Conservation (phyloP, 2,888 invertebrate species). For the Mesochorus sp. region DNA sequence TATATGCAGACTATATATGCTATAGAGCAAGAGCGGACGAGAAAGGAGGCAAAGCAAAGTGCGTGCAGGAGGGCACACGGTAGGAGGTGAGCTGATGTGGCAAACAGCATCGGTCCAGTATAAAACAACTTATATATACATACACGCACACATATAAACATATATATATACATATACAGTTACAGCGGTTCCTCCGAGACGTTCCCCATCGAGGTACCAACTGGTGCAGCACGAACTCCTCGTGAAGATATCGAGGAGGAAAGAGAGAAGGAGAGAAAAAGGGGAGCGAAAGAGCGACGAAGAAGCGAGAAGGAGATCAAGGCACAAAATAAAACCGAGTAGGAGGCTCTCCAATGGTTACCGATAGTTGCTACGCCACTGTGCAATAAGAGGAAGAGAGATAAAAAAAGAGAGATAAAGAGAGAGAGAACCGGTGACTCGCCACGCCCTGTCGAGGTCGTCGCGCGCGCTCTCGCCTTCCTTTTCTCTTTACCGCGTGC, state of each 20-base stretch:
- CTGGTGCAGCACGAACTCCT: constrained; percentile 34
- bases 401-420: constrained; percentile 68
- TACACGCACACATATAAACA: too few relatives aligned
- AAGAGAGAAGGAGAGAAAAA: neutral
- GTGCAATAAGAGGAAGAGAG: constrained; percentile 65
- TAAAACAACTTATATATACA: constrained; percentile 1
- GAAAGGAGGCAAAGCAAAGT: constrained; percentile 29
- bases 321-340: constrained; percentile 37
- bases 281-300: neutral
- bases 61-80: constrained; percentile 48
- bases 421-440: constrained; percentile 78
- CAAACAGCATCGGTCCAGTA: constrained; percentile 4
- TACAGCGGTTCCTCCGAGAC: constrained; percentile 35
- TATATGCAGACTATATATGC: neutral
- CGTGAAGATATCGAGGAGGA: neutral
- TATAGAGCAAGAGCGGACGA: neutral
- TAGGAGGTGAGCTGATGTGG: constrained; percentile 43
- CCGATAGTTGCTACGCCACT: constrained; percentile 61
- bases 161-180: too few relatives aligned
- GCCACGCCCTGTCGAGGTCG: constrained; percentile 81
- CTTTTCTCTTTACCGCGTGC: constrained; percentile 26
- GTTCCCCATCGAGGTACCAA: constrained; percentile 39
- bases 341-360: constrained; percentile 34
- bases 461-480: constrained; percentile 70
- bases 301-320: neutral